Evolutionary conservation across 2,888 invertebrate species (phyloP), one percentile per base, ranked within the genome.

Genomic region (Mycalesis mineus): DNA sequence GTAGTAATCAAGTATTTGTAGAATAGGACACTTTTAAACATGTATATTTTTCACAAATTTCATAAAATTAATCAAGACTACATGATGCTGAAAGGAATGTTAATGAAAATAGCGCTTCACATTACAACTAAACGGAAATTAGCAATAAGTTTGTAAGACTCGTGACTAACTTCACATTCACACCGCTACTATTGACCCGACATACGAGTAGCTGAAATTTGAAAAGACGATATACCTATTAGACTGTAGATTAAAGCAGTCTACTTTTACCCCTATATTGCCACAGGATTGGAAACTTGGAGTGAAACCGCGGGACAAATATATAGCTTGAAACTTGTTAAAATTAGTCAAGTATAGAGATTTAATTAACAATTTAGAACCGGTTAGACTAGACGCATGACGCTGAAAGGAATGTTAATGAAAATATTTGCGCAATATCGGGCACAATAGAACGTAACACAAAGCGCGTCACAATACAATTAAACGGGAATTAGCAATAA

Each of bases 91-190:
- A 29, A 31, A 45, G 45, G 45, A 45, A 45, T 31, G 45, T 45
- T 45, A 45, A 45, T 45, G 45, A 39, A 49, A 48, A 36, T 48
- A 45, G 31, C 45, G 31, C 45, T 57, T 65, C 58, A 60, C 52
- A 77, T 78, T 77, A 78, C 79, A 84, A 82, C 83, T 81, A 84
- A 80, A 78, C 77, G 75, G 80, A 80, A 81, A 86, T 86, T 82
- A 85, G 82, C 78, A 82, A 82, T 83, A 82, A 84, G 83, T 86
- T 82, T n/a, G n/a, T n/a, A n/a, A n/a, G n/a, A n/a, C n/a, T n/a
- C n/a, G n/a, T n/a, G n/a, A n/a, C n/a, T n/a, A n/a, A n/a, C n/a
- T n/a, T n/a, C n/a, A n/a, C n/a, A n/a, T n/a, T n/a, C n/a, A n/a
- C n/a, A n/a, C n/a, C n/a, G n/a, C n/a, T n/a, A n/a, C n/a, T n/a